Evolutionary conservation across 1,140 invertebrate genomes (phyloP), one percentile per base, ranked within the genome.

Genomic region (Caenorhabditis brenneri): DNA sequence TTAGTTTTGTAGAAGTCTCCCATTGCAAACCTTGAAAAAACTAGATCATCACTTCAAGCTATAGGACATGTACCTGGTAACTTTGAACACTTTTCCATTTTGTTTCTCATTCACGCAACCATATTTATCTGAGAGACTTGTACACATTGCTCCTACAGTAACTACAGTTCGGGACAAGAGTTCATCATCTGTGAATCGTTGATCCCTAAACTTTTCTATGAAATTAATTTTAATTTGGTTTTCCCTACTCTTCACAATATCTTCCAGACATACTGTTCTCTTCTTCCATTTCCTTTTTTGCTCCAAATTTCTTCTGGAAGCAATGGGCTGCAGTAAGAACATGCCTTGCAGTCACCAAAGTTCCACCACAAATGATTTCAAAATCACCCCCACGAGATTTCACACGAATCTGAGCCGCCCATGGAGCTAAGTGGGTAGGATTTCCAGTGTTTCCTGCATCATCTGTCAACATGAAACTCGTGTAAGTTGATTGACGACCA

Each of bases 351-450:
- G 65, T 74, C 9, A 74, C 46, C n/a, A 74, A 42, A 10, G 65
- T 74, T 24, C 65, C 65, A 22, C 65, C 65, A 42, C 65, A 74
- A 4, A 74, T 74, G 19, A 74, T 29, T 46, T 74, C 65, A n/a
- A 19, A 74, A 19, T 74, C 65, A 7, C 65, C 65, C 2, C 22
- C 22, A 10, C 65, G 36, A 46, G 65, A 19, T 74, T 42, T 42
- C 16, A 74, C 65, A 27, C 65, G 65, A 24, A 74, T 74, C 16
- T 74, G 65, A 42, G n/a, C 65, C 3, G 65, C 65, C 65, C 65
- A 74, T 42, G 65, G 65, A 74, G 65, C 65, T 7, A 74, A n/a
- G 42, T 74, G 65, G 24, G 65, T 74, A 42, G 65, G 65, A n/a
- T 74, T 74, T 74, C 65, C 65, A 42, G 65, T 74, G 22, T 74